Percentiles rank a stretch among this genome's conserved stretches.
Conservation (phyloP, 2,113 vertebrate genomes). For the Nematolebias whitei region DNA sequence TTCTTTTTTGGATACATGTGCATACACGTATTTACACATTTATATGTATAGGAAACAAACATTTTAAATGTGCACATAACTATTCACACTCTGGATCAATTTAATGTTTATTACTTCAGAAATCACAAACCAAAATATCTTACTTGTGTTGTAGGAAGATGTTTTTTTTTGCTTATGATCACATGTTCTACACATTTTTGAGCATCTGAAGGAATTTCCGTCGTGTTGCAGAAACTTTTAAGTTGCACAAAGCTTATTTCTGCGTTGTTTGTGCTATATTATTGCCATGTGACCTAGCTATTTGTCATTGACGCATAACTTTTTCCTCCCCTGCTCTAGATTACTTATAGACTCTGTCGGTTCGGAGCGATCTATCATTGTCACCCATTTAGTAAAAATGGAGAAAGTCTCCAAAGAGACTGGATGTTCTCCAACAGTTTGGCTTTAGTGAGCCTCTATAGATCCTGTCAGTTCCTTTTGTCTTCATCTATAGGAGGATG, state of each 20-base stretch:
- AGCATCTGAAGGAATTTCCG: not conserved
- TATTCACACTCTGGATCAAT: too few species aligned
- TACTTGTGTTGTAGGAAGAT: too few species aligned
- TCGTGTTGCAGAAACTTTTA: not conserved
- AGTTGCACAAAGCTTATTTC: conserved; percentile 12
- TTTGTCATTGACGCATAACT: conserved; percentile 36
- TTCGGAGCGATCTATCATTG: conserved; percentile 45
- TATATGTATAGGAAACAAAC: too few species aligned
- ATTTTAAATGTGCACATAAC: too few species aligned
- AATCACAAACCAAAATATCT: too few species aligned
- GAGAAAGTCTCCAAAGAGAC: conserved; percentile 26
- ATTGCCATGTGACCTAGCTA: conserved; percentile 42
- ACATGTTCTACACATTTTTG: not conserved
- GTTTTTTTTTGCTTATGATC: too few species aligned
- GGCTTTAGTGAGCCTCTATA: conserved; percentile 15
- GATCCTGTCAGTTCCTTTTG: conserved; percentile 41
- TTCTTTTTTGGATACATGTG: too few species aligned
- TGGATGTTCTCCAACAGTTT: conserved; percentile 51
- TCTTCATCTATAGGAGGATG: conserved; percentile 56
- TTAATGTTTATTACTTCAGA: too few species aligned
- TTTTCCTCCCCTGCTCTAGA: conserved; percentile 19
- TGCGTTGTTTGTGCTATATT: conserved; percentile 23
- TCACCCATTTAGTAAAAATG: conserved; percentile 44
- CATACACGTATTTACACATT: too few species aligned
- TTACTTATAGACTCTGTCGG: conserved; percentile 15